Conservation (phyloP, 2,888 invertebrate genomes). For the Rotaria sp. region DNA sequence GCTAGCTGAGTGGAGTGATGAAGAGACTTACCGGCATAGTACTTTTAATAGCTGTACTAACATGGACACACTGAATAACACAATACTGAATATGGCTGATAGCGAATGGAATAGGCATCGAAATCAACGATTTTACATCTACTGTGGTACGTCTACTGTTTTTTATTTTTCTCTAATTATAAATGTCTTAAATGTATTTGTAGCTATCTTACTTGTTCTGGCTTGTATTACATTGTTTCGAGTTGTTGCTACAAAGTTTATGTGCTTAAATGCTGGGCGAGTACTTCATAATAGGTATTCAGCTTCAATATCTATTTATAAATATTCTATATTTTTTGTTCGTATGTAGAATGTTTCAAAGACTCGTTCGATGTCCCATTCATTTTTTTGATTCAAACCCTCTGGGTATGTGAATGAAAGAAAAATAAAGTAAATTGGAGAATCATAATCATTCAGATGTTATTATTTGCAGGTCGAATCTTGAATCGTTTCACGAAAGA, state of each 20-base stretch:
- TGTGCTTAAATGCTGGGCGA: background rate
- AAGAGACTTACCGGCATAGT: background rate
- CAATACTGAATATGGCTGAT: constrained; percentile 44
- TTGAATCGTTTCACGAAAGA: no score
- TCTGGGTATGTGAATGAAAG: background rate
- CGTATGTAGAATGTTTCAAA: background rate
- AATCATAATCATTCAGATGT: no score
- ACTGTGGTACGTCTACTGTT: background rate
- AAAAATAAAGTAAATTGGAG: no score
- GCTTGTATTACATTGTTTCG: background rate
- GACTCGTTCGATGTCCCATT: background rate
- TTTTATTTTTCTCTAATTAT: background rate
- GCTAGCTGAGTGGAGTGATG: constrained; percentile 67
- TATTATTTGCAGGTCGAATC: no score
- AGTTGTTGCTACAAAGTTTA: background rate
- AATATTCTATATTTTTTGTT: background rate
- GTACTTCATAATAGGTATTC: background rate
- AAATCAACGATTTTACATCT: background rate
- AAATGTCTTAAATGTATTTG: background rate
- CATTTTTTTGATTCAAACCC: background rate
- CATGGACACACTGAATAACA: no score
- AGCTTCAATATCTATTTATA: background rate
- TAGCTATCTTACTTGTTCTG: background rate
- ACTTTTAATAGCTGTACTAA: background rate
- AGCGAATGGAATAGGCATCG: background rate